Evolutionary conservation across 1,140 invertebrate genomes (phyloP), one percentile per base, ranked within the genome.

Genomic region (Meloidogyne chitwoodi): DNA sequence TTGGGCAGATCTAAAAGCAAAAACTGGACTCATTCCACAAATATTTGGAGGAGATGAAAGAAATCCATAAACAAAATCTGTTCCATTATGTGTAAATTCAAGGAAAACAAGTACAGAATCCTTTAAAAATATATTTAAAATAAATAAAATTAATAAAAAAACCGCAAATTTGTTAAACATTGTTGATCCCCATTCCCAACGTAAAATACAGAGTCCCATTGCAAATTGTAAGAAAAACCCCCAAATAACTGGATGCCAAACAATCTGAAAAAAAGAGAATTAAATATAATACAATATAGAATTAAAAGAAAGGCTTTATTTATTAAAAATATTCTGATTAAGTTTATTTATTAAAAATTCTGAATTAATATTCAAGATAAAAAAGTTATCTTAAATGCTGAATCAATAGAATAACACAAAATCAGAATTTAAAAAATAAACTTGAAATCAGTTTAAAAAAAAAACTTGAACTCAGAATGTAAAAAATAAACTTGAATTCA

Each of bases 211-310:
- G 0, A 97, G 80, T 0, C 93, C 95, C 76, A 98, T 91, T 0
- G 91, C 65, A 83, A 96, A 93, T 89, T 98, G 95, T 11, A 96
- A 87, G 0, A 91, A 89, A 3, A 96, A 85, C 0, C 94, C 95
- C 85, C 91, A 92, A 19, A 92, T 82, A 0, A 96, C 92, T 16
- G 86, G 91, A 24, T 91, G 89, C 93, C 93, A 95, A 56, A 90
- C 89, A 2, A 93, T 89, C 90, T 92, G 77, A 3, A 84, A 24
- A 61, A 61, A 19, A 41, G 48, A 38, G 27, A 31, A 75, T 76
- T 26, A 68, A 78, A 80, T 34, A 74, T 31, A 16, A n/a, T 12
- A 68, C 0, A 8, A 56, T 12, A 63, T n/a, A n/a, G n/a, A n/a
- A n/a, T n/a, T n/a, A n/a, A n/a, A n/a, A n/a, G n/a, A n/a, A n/a